Base-by-base conservation (phyloP, 1,140 invertebrate species). In the Drosophila tristis region DNA sequence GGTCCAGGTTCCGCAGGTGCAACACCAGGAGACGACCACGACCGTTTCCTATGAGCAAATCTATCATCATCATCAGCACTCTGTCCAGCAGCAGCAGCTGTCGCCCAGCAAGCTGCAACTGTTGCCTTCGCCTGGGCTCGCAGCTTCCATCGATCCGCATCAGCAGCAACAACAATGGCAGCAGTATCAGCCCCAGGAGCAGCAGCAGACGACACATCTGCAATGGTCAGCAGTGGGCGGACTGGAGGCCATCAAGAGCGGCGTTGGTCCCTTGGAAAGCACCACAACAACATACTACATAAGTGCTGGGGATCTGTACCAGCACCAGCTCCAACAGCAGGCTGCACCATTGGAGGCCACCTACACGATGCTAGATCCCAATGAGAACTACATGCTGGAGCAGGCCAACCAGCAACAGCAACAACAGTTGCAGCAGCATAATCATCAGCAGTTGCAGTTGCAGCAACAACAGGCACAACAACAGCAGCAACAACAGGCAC, bases 271-370 rank as follows among this genome's bases (percentile, higher is more conserved):
- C 7, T 16, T 73, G 20, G 71, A 84, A 4, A 57, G 35, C 54
- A 39, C 68, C 25, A 81, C 86, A 11, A 87, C 87, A 9, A 91
- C 90, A 1, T 91, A 91, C 63, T 91, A 91, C 48, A 91, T 91
- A 13, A 87, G 77, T 50, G 73, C 90, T 16, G 60, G 71, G 50
- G 90, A 91, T 68, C 65, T 91, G 13, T 91, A 91, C 70, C 84
- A 71, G 11, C 62, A 74, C n/a, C 51, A 65, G 44, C 20, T 20
- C 1, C 20, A 20, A 20, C 66, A 58, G 31, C 45, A 68, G 35
- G 35, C 1, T 13, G 35, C 35, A 13, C 35, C 35, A 39, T 3
- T 50, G 42, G 57, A 53, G 11, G 51, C 58, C 7, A 61, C 58
- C 0, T 86, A 78, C 15, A 54, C 80, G 0, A 54, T 86, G 74